Evolutionary conservation across 2,797 vertebrate species (phyloP).

Genomic region (Melopsittacus undulatus): DNA sequence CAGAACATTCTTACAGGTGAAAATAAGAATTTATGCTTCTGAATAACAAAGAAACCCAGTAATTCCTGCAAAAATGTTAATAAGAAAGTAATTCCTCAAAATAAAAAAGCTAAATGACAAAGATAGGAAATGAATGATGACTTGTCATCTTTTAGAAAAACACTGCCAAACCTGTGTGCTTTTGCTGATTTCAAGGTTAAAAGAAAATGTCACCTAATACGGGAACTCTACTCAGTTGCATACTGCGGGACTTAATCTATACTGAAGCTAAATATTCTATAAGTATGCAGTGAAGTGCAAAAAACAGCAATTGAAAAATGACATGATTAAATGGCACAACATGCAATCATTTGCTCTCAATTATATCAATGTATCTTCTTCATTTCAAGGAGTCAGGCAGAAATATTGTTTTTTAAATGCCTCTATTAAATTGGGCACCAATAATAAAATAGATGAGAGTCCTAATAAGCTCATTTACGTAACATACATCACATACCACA

Average conservation of each 20-base stretch:
- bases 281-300: slow-evolving; percentile 80
- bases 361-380: slow-evolving; percentile 86
- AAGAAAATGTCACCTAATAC: slow-evolving; percentile 66
- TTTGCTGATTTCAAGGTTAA: slow-evolving; percentile 73
- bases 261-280: slow-evolving; percentile 81
- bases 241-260: slow-evolving; percentile 75
- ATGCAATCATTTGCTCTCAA: slow-evolving; percentile 86
- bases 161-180: slow-evolving; percentile 44
- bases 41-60: neutral
- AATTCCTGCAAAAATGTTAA: neutral
- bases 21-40: slow-evolving; percentile 18
- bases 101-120: slow-evolving; percentile 24
- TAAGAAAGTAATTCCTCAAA: slow-evolving; percentile 47
- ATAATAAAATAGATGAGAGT: slow-evolving; percentile 85
- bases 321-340: slow-evolving; percentile 85
- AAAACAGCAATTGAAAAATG: slow-evolving; percentile 85
- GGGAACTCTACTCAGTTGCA: slow-evolving; percentile 58
- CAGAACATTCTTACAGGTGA: neutral
- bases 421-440: slow-evolving; percentile 83
- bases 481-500: slow-evolving; percentile 79
- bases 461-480: slow-evolving; percentile 83
- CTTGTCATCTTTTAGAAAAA: slow-evolving; percentile 67
- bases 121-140: slow-evolving; percentile 62
- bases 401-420: slow-evolving; percentile 88
- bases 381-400: slow-evolving; percentile 80